These are phyloP conservation scores for Heterochromis multidens DNA, from an alignment of 2,113 vertebrate species.

Conservation along the genomic window DNA sequence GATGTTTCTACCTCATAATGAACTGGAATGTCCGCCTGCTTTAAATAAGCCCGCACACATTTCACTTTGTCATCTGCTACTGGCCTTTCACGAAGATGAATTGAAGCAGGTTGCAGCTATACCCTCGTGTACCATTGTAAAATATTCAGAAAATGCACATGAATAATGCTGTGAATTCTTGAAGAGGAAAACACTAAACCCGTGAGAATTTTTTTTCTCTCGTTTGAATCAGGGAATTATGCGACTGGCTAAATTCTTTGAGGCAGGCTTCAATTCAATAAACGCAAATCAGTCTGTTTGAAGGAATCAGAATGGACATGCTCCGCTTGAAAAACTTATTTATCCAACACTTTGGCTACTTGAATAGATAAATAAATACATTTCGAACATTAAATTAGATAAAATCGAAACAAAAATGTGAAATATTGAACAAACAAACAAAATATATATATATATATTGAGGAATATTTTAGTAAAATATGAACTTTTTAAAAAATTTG, in stretches of 20 bases:
- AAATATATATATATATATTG: fast-evolving
- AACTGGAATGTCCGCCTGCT: constrained; percentile 26
- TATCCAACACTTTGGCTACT: background rate
- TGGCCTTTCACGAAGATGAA: constrained; percentile 28
- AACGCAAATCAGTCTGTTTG: background rate
- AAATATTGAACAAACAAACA: background rate
- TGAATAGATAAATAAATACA: background rate
- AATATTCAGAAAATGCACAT: constrained; percentile 33
- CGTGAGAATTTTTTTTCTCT: constrained; percentile 30
- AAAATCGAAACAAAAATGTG: background rate
- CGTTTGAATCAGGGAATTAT: background rate
- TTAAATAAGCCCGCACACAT: background rate
- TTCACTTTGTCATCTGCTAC: constrained; percentile 28
- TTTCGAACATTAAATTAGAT: background rate
- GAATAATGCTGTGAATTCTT: constrained; percentile 30
- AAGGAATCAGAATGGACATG: background rate
- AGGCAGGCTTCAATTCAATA: background rate
- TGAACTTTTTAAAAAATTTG: background rate
- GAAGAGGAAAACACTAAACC: constrained; percentile 33
- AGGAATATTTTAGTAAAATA: background rate
- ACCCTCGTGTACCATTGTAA: background rate
- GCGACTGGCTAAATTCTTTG: background rate
- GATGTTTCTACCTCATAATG: constrained; percentile 19
- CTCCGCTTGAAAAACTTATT: background rate
- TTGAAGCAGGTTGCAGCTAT: constrained; percentile 40